Evolutionary conservation across 2,888 invertebrate species (phyloP), one percentile per base, ranked within the genome.

Genomic region (Drosophila tanythrix): DNA sequence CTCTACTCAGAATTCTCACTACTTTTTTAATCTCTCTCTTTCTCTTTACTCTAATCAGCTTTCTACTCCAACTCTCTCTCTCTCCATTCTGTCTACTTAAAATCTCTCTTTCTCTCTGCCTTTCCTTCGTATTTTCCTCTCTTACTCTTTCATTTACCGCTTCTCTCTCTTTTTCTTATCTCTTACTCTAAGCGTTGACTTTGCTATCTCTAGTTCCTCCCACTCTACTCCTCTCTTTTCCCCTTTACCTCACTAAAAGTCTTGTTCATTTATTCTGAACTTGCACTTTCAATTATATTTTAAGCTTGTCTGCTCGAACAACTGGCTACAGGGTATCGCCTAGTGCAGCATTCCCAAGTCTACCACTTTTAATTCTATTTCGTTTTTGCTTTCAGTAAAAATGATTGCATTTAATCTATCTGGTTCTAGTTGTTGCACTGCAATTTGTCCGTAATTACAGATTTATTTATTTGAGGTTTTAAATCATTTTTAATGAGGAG

Each of bases 361-460:
- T 1, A 29, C 11, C 25, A 31, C 25, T 5, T 46, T 35, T 36
- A 18, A 18, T 25, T 40, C 13, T 25, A 8, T 46, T 55, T 35
- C 2, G 36, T 33, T 60, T 21, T 50, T 27, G 38, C 38, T 48
- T 46, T 5, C 36, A 64, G 55, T 40, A 40, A 38, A 46, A 70
- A 27, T 65, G 57, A 67, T 64, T 56, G 51, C 59, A 70, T 50
- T 48, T 53, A 25, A 71, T 46, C 38, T 50, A 31, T 71, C 27
- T 66, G 46, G 38, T 67, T 56, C 51, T 59, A 13, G 60, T 40
- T 62, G 46, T 51, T 60, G 57, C 10, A 36, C 31, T 50, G 77
- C 82, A 85, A 82, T 83, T 83, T 74, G 80, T 78, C 77, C 74
- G 73, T 81, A 84, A 84, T 85, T 85, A 82, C 60, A 25, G 8